Evolutionary conservation across 2,888 invertebrate genomes (phyloP).

Genomic region (Ceramica pisi): DNA sequence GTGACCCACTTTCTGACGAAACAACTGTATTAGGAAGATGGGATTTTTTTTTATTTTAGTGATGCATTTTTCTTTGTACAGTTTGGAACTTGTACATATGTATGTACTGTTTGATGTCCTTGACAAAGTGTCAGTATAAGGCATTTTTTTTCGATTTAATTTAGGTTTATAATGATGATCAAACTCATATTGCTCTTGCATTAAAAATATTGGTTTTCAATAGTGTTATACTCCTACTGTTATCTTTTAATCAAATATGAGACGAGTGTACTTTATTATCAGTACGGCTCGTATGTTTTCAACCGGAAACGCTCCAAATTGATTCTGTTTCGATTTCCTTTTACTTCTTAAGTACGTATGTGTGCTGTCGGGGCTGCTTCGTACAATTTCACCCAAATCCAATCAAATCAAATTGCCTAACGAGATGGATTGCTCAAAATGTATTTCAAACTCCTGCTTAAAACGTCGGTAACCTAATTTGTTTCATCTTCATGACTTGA

Average conservation of each 20-base stretch:
- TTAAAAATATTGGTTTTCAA: not conserved
- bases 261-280: not conserved
- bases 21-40: not conserved
- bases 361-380: slow-evolving; percentile 1
- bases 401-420: slow-evolving; percentile 43
- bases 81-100: not conserved
- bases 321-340: slow-evolving; percentile 20
- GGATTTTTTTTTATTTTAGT: slow-evolving; percentile 19
- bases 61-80: not conserved
- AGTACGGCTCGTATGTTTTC: not conserved
- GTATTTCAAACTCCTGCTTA: slow-evolving; percentile 15
- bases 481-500: slow-evolving; percentile 4
- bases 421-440: slow-evolving; percentile 27
- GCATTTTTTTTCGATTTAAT: not conserved
- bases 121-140: not conserved
- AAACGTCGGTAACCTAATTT: slow-evolving; percentile 12
- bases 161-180: not conserved
- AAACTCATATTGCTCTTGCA: too few relatives aligned
- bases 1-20: slow-evolving; percentile 33
- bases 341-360: slow-evolving; percentile 6
- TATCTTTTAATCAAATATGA: not conserved
- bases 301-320: slow-evolving; percentile 10
- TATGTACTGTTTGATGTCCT: not conserved
- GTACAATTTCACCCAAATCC: slow-evolving; percentile 39
- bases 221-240: not conserved